Evolutionary conservation across 2,888 invertebrate genomes (phyloP), one percentile per base, ranked within the genome.

Genomic region (Trichopria drosophilae): DNA sequence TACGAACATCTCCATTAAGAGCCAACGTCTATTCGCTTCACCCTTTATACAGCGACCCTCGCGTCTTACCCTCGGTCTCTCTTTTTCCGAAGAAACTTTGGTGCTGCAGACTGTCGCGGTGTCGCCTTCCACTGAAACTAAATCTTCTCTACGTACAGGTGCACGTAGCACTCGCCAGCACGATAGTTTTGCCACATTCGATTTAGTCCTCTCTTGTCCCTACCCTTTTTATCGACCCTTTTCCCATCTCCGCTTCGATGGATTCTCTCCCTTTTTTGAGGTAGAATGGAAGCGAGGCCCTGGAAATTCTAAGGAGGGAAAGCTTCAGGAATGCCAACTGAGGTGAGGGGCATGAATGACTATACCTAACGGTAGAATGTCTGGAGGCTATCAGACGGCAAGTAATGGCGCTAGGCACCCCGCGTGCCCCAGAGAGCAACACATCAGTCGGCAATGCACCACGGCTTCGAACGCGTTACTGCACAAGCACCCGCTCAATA

Each of bases 121-220:
- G 41, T 44, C 31, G 36, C 44, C 48, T 58, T 60, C 58, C 57
- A 53, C 49, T 39, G 53, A 60, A 63, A 61, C 58, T 65, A 66
- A 63, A 64, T 69, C 64, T 62, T 60, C 57, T 58, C 43, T 57
- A 48, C 58, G 53, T 52, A 53, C 53, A 55, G 55, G 53, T 55
- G 58, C 58, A 48, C 56, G 56, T 54, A 58, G 56, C 58, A 54
- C 47, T 48, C 52, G 41, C 40, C 36, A 51, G 43, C 43, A 35
- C 58, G 60, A 60, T 62, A 63, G 64, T 66, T 63, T 65, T 60
- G 62, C 58, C 59, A 65, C 65, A 69, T 68, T 69, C 68, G 65
- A 69, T 69, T 69, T 67, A 43, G 48, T 62, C 60, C 58, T 62
- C 56, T 60, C 60, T 57, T 58, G 53, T 61, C 60, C 45, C 53